Evolutionary conservation across 2,888 invertebrate genomes (phyloP), one percentile per base, ranked within the genome.

Genomic region (Gibbula magus): DNA sequence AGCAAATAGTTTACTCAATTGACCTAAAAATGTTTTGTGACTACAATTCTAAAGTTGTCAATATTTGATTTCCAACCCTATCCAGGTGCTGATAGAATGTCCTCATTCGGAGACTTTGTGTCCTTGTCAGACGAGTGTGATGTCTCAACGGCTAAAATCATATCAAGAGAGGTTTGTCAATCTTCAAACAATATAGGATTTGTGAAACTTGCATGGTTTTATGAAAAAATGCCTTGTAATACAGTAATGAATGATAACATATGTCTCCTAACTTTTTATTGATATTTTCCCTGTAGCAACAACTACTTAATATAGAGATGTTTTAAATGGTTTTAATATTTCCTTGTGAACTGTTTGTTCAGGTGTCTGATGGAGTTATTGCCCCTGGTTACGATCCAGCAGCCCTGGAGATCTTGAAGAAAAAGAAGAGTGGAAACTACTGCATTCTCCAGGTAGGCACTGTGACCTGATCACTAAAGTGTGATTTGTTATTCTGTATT

Each of bases 301-400:
- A n/a, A n/a, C n/a, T n/a, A n/a, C 2, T 45, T 35, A 22, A 66
- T 51, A 7, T 35, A 66, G 25, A 18, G 7, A 25, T 54, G 8
- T 0, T 25, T 76, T 18, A 45, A 13, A 25, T 52, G 1, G 18
- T 13, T 78, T 4, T 79, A 16, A 13, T 52, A 52, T 16, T 52
- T 13, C 52, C n/a, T 25, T 20, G 20, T 7, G 1, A 16, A 35
- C 25, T 61, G 10, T 66, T 78, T 35, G 78, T 79, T 3, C 77
- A 98, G 94, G 99, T 99, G 0, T 99, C 99, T 0, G 99, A 99
- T 93, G 99, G 99, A n/a, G 96, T 99, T 74, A 96, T 99, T 87
- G 99, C 99, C 0, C 99, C 99, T 0, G 97, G 96, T 0, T 99
- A 97, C 92, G 94, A 95, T 0, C 94, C 95, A 0, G 96, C 96